phyloP scores from a whole-genome alignment of 2,113 vertebrate genomes.

The Leucoraja erinaceus region DNA sequence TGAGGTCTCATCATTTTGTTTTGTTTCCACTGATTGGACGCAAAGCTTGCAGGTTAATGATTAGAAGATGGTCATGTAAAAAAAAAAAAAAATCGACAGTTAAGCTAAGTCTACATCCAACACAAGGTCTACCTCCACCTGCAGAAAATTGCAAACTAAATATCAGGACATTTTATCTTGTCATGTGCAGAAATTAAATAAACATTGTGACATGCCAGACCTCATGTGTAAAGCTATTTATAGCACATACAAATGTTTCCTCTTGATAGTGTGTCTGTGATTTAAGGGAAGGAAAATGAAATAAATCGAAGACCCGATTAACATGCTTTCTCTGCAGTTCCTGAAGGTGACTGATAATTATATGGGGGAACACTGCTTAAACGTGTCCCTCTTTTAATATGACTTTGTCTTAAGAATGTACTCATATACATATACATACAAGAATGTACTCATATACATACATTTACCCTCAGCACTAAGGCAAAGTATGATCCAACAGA shows the following conservation, averaged over 20 bases:
- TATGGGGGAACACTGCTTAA: not conserved
- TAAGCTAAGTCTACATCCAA: too few relatives aligned
- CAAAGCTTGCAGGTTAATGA: too few relatives aligned
- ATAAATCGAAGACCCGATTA: not conserved
- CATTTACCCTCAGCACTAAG: not conserved
- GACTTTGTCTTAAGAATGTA: too few relatives aligned
- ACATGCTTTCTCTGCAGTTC: not conserved
- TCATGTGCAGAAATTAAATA: not conserved
- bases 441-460: too few relatives aligned
- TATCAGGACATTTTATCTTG: not conserved
- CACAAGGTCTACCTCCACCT: too few relatives aligned
- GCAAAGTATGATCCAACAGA: not conserved
- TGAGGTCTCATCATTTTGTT: too few relatives aligned
- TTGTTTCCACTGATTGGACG: too few relatives aligned
- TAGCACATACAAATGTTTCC: not conserved
- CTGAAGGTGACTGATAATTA: not conserved
- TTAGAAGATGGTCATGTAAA: too few relatives aligned
- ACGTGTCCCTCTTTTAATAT: not conserved
- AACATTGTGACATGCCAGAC: not conserved
- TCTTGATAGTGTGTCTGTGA: not conserved
- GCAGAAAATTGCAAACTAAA: too few relatives aligned
- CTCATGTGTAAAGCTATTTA: not conserved
- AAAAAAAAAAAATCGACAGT: too few relatives aligned
- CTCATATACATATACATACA: too few relatives aligned
- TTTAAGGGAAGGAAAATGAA: not conserved